Percentiles rank a stretch among this genome's conserved stretches.
Evolutionary conservation across 2,113 vertebrate genomes (phyloP).

Genomic region (Grantiella picta): DNA sequence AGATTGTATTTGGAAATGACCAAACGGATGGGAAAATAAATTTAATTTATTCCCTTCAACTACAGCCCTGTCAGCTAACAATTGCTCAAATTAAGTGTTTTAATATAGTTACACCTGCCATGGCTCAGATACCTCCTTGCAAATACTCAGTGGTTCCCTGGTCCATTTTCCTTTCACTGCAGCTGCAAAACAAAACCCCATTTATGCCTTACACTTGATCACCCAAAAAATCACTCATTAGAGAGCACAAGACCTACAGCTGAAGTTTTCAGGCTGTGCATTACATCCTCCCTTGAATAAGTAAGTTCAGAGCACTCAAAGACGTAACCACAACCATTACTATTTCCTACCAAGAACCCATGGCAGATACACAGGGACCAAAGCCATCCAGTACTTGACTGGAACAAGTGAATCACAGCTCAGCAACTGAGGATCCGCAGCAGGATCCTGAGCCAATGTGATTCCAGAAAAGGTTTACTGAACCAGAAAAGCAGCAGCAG

Average conservation of each 20-base stretch:
- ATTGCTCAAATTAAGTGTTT: not conserved
- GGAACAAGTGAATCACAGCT: constrained; percentile 55
- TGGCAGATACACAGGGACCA: not conserved
- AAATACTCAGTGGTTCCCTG: not conserved
- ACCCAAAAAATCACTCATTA: not conserved
- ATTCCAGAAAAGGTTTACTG: constrained; percentile 61
- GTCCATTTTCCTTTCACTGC: not conserved
- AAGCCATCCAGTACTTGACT: not conserved
- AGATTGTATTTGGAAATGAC: not conserved
- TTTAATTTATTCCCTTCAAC: not conserved
- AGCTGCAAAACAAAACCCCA: not conserved
- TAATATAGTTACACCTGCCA: not conserved
- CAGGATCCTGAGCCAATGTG: constrained; percentile 39
- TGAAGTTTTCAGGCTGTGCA: not conserved
- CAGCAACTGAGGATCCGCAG: constrained; percentile 8
- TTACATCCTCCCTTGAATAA: not conserved
- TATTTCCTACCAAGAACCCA: not conserved
- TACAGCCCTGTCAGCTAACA: not conserved
- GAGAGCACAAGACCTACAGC: not conserved
- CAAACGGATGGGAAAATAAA: not conserved
- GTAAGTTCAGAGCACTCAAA: not conserved
- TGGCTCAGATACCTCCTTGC: not conserved
- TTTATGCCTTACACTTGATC: not conserved
- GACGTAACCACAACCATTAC: not conserved
- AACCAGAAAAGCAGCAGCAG: constrained; percentile 57